These are phyloP conservation scores for Neodon shergylaensis DNA, from an alignment of 2,113 vertebrate genomes.

Conservation along the genomic window DNA sequence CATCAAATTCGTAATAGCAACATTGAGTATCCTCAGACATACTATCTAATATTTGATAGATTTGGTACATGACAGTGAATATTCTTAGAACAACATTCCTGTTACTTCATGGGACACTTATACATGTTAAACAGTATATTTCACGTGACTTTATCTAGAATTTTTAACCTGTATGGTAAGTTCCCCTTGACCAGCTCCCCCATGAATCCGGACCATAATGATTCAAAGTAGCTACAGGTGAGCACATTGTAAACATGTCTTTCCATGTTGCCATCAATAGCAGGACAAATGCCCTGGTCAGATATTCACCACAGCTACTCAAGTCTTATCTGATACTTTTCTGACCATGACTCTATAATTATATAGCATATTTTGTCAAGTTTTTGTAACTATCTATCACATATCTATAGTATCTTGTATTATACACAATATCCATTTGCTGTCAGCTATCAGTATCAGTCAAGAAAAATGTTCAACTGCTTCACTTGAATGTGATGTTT, in stretches of 20 bases:
- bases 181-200: neutral
- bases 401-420: neutral
- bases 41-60: neutral
- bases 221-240: neutral
- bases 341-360: neutral
- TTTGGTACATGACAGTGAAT: neutral
- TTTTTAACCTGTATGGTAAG: neutral
- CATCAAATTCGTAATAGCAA: neutral
- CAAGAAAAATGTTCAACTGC: neutral
- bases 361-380: neutral
- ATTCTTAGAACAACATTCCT: neutral
- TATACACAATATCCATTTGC: neutral
- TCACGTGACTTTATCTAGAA: neutral
- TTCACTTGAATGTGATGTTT: neutral
- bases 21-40: neutral
- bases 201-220: neutral
- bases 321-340: slow-evolving; percentile 23
- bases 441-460: neutral
- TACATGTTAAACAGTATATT: neutral
- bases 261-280: neutral
- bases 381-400: neutral
- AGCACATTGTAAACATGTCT: neutral
- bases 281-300: neutral
- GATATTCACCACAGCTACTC: neutral
- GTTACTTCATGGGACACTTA: neutral